Percentiles rank a stretch among this genome's conserved stretches.
Conservation (phyloP, 1,140 invertebrate species). For the Drosophila tsacasi region DNA sequence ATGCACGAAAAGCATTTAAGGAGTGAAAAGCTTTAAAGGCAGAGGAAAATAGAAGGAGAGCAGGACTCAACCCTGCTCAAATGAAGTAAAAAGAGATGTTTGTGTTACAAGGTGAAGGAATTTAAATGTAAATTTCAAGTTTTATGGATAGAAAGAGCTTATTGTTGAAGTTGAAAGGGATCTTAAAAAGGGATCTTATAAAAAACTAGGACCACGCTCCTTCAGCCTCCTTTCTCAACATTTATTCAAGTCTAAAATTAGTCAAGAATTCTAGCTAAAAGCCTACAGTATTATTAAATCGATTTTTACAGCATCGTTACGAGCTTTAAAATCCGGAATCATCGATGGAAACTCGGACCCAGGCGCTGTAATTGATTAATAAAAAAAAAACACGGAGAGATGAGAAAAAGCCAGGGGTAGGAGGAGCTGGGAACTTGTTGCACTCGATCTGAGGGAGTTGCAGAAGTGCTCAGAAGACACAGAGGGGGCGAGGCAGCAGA, state of each 20-base stretch:
- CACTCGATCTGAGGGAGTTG: constrained; percentile 30
- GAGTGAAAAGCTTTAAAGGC: constrained; percentile 2
- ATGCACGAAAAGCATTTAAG: constrained; percentile 8
- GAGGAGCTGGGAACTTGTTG: constrained; percentile 20
- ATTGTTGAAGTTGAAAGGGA: too few species aligned
- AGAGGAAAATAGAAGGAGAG: background rate
- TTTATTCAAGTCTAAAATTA: constrained; percentile 1
- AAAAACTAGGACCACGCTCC: background rate
- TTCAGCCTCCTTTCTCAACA: background rate
- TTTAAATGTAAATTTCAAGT: background rate
- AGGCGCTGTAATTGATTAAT: constrained; percentile 28
- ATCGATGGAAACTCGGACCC: background rate
- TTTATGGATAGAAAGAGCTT: background rate
- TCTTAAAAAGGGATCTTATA: too few species aligned
- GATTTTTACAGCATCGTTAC: background rate
- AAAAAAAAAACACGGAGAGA: constrained; percentile 3
- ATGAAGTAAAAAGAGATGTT: background rate
- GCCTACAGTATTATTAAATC: background rate
- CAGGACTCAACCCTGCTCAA: too few species aligned
- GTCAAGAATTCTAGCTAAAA: background rate
- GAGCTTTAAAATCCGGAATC: background rate
- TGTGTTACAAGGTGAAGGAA: background rate
- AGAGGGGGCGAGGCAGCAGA: background rate
- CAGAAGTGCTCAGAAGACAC: constrained; percentile 2
- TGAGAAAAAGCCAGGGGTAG: background rate